Conservation (phyloP, 53 echinoderm and acorn worm genomes). For the Holothuria scabra region DNA sequence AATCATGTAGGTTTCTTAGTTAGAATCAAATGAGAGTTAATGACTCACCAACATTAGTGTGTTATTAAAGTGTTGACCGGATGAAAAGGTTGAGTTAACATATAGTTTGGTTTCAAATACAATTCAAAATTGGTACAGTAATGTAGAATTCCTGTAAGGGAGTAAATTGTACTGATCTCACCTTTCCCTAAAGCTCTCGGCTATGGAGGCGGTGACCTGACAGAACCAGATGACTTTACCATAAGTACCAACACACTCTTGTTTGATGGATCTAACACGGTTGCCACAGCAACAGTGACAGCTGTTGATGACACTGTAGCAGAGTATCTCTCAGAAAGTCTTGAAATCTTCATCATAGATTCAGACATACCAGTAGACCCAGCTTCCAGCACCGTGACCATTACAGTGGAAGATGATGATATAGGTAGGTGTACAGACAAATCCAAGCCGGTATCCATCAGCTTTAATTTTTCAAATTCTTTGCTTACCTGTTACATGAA, state of each 20-base stretch:
- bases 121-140: too few species aligned
- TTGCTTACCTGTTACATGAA: too few species aligned
- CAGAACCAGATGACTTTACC: constrained; percentile 20
- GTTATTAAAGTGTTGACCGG: too few species aligned
- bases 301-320: constrained; percentile 35
- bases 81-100: too few species aligned
- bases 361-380: constrained; percentile 14
- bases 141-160: too few species aligned
- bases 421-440: background rate
- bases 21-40: too few species aligned
- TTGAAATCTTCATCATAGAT: constrained; percentile 29
- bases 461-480: too few species aligned
- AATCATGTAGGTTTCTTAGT: too few species aligned
- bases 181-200: background rate
- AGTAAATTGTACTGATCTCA: too few species aligned
- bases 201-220: constrained; percentile 29
- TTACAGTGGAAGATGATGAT: constrained; percentile 29
- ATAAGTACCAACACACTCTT: constrained; percentile 1
- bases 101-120: too few species aligned
- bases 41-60: too few species aligned
- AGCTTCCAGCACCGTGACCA: constrained; percentile 5
- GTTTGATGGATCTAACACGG: constrained; percentile 26
- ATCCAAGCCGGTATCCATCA: too few species aligned
- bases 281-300: constrained; percentile 37
- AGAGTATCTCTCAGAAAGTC: constrained; percentile 7